Evolutionary conservation across 2,888 invertebrate species (phyloP), one percentile per base, ranked within the genome.

Genomic region (Tethea ocularis): DNA sequence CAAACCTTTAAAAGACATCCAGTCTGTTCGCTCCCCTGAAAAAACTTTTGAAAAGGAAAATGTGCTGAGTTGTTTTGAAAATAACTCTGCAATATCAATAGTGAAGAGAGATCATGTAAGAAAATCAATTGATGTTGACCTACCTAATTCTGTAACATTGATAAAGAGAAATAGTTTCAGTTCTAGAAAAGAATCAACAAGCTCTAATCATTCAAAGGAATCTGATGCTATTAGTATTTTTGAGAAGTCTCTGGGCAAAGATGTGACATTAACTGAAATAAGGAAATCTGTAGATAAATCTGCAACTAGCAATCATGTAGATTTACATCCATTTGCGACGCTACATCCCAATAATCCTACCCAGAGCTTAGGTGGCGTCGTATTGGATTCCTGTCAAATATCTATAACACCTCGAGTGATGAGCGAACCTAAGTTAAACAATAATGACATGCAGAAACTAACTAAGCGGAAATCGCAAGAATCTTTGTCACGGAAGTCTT

Each of bases 71-170:
- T 93, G 93, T 68, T 93, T 93, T 67, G 93, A 93, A 77, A 93
- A 93, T 65, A 93, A 93, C 74, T 91, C 93, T 1, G 93, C 93
- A 33, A 93, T 93, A 69, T 93, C 93, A 58, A 92, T 93, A 74
- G 87, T 93, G 11, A 93, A 93, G 67, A 84, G 93, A 68, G 93
- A 93, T 74, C 90, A 90, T 66, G 87, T 86, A 5, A 84, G 93
- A 57, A 89, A 86, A 64, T 93, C 93, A 15, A 76, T 92, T 52
- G 93, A 93, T 59, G 79, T 93, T n/a, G 93, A 93, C 60, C 75
- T 89, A 46, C 89, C 93, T 17, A 90, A 93, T 68, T 91, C 93
- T 41, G 88, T 93, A 7, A 93, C 93, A 29, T 77, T 93, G 22
- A 93, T 93, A 22, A 93, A 93, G 65, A 86, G 93, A 57, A 93